Conservation (phyloP, 2,113 vertebrate genomes). For the Charina bottae region DNA sequence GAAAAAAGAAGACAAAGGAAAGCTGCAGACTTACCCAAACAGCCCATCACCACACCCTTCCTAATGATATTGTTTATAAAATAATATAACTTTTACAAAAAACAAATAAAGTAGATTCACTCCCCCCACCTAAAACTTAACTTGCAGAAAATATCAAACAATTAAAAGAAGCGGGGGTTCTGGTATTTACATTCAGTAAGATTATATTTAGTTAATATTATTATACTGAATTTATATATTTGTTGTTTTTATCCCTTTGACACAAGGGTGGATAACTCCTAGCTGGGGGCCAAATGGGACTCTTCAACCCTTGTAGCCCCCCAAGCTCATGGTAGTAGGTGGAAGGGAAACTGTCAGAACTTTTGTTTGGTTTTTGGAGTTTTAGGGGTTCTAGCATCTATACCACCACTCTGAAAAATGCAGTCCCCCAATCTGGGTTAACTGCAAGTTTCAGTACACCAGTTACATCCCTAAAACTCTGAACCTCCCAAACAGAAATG, state of each 20-base stretch:
- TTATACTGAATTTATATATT: neutral
- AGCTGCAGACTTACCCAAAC: neutral
- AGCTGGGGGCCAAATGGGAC: neutral
- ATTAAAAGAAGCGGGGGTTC: neutral
- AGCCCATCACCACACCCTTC: neutral
- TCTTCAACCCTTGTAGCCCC: neutral
- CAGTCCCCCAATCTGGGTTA: neutral
- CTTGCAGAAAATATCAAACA: neutral
- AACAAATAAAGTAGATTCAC: neutral
- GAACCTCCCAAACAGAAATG: neutral
- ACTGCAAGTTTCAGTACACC: neutral
- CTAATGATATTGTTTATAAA: neutral
- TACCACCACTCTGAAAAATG: neutral
- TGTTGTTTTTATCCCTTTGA: neutral
- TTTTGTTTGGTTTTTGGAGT: neutral
- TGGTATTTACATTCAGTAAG: neutral
- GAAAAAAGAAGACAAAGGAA: neutral
- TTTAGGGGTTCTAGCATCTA: neutral
- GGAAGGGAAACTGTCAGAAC: neutral
- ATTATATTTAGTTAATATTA: neutral
- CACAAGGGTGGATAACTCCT: neutral
- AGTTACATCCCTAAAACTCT: neutral
- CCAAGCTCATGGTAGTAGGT: neutral
- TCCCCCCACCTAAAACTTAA: neutral
- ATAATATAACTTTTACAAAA: neutral